phyloP scores from a whole-genome alignment of 2,113 vertebrate genomes.

The Orcinus orca region DNA sequence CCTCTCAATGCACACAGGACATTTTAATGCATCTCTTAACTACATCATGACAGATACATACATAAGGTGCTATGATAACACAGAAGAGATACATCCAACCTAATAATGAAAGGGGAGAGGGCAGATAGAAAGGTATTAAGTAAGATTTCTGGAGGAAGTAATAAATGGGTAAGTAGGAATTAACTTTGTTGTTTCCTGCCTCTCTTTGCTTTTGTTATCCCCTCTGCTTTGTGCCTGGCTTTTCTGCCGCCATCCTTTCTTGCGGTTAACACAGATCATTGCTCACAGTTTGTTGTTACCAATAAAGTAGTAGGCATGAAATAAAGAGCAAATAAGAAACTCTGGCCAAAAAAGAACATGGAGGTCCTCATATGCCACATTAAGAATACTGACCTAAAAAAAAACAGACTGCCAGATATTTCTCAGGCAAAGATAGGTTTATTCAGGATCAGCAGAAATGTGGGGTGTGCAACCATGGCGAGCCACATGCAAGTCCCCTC shows the following conservation, averaged over 20 bases:
- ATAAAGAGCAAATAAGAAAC: not conserved
- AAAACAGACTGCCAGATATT: not conserved
- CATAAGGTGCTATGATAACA: not conserved
- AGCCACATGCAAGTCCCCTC: not conserved
- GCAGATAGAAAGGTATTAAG: not conserved
- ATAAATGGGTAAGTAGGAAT: not conserved
- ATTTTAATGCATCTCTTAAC: slow-evolving; percentile 6
- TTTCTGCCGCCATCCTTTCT: not conserved
- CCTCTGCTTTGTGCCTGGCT: not conserved
- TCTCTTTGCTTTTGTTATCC: not conserved
- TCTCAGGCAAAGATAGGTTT: not conserved
- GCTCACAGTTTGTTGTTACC: not conserved
- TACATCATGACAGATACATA: not conserved
- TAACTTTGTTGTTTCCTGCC: not conserved
- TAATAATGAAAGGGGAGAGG: not conserved
- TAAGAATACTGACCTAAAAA: not conserved
- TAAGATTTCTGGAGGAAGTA: slow-evolving; percentile 13
- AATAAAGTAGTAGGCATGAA: not conserved
- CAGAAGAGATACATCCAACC: not conserved
- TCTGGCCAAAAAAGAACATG: not conserved
- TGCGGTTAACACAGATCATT: not conserved
- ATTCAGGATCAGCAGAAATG: not conserved
- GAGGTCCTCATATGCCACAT: not conserved
- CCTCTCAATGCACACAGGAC: not conserved
- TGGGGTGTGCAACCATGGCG: not conserved